Evolutionary conservation across 2,888 invertebrate species (phyloP).

Genomic region (Cosmia trapezina): DNA sequence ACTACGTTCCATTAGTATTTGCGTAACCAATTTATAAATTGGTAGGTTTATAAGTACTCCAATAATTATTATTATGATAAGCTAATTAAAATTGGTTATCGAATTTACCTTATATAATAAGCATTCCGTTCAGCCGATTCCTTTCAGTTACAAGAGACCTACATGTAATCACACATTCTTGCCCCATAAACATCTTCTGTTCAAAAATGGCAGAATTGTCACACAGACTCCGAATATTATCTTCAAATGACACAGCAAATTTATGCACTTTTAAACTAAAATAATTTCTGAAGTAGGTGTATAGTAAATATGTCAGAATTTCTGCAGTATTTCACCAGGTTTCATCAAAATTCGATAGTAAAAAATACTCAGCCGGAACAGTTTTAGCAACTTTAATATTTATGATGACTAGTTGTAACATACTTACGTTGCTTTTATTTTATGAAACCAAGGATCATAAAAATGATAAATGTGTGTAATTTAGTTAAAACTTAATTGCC

Average conservation of each 20-base stretch:
- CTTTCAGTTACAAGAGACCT: not conserved
- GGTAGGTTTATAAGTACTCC: not conserved
- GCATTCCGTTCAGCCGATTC: not conserved
- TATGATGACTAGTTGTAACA: conserved; percentile 42
- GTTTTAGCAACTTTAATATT: conserved; percentile 50
- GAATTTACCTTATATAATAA: conserved; percentile 1
- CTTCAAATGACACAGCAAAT: not conserved
- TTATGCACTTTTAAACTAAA: not conserved
- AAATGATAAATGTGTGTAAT: conserved; percentile 22
- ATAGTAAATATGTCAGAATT: conserved; percentile 21
- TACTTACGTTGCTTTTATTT: conserved; percentile 22
- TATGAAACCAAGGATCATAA: conserved; percentile 46
- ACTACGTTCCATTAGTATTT: conserved; percentile 18
- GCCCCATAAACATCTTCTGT: not conserved
- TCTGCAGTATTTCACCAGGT: conserved; percentile 30
- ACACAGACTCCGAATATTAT: not conserved
- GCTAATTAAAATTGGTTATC: conserved; percentile 1
- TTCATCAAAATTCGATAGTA: conserved; percentile 41
- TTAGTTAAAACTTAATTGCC: conserved; percentile 34
- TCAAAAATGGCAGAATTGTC: not conserved
- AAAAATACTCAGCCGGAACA: conserved; percentile 47
- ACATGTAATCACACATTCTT: not conserved
- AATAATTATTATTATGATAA: conserved; percentile 2
- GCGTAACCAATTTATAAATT: conserved; percentile 18
- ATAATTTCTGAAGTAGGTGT: not conserved